Evolutionary conservation across 1,140 invertebrate genomes (phyloP).

Genomic region (Homalodisca vitripennis): DNA sequence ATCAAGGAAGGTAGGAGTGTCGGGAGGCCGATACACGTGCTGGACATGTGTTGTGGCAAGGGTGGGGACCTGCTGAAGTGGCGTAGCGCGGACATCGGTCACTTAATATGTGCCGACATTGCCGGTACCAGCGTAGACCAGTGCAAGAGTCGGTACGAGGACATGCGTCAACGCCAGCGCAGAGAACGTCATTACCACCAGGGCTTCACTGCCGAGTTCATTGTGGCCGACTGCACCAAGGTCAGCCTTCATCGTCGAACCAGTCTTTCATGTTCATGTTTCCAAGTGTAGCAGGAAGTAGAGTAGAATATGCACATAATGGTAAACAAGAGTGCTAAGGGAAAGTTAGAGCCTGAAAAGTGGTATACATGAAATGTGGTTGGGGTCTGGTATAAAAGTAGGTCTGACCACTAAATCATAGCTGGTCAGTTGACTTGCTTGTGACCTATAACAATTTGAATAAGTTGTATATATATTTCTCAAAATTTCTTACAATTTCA

Average conservation of each 20-base stretch:
- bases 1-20: constrained; percentile 60
- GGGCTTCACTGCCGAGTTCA: constrained; percentile 85
- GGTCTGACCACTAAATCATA: too few species aligned
- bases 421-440: too few species aligned
- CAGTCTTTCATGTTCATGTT: too few species aligned
- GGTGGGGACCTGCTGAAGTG: constrained; percentile 97
- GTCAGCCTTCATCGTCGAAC: constrained; percentile 49
- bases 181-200: constrained; percentile 47
- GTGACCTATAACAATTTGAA: too few species aligned
- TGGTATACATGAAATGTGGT: too few species aligned
- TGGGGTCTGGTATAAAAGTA: too few species aligned
- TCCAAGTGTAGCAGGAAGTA: too few species aligned
- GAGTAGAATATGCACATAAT: too few species aligned
- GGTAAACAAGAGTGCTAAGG: too few species aligned
- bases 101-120: constrained; percentile 95
- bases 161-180: constrained; percentile 54
- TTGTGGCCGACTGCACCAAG: constrained; percentile 88
- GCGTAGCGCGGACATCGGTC: constrained; percentile 77
- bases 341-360: not conserved
- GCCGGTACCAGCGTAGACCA: constrained; percentile 90
- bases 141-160: constrained; percentile 67
- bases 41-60: constrained; percentile 89
- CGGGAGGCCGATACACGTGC: constrained; percentile 58
- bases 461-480: too few species aligned
- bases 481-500: too few species aligned